Conservation (phyloP, 2,113 vertebrate species). For the Accipiter virgatus region DNA sequence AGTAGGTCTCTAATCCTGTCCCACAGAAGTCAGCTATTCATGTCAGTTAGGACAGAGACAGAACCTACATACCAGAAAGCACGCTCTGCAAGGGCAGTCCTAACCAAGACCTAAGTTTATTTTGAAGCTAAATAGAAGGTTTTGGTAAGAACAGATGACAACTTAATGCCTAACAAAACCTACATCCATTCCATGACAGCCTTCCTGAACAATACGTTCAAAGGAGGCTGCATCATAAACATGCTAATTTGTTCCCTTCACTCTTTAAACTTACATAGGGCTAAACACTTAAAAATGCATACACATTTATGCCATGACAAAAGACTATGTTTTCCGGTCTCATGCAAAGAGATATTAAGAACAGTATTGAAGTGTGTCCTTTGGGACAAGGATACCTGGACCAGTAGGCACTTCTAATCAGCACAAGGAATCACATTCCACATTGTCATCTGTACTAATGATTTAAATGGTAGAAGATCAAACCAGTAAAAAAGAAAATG, state of each 20-base stretch:
- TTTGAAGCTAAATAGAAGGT: background rate
- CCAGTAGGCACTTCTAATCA: background rate
- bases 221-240: background rate
- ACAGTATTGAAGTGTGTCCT: background rate
- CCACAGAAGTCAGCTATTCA: background rate
- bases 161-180: background rate
- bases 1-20: background rate
- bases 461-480: background rate
- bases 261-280: background rate
- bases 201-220: background rate
- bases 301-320: rapidly evolving
- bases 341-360: background rate
- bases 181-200: background rate
- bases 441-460: background rate
- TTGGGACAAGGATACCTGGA: background rate
- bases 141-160: background rate
- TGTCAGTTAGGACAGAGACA: background rate
- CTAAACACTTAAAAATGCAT: background rate
- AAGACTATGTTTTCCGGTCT: background rate
- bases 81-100: background rate
- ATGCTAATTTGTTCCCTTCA: background rate
- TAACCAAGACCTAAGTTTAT: background rate
- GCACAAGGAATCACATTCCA: background rate
- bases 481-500: background rate
- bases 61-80: background rate